phyloP scores from a whole-genome alignment of 2,888 invertebrate genomes.

The Cylindroiulus punctatus region DNA sequence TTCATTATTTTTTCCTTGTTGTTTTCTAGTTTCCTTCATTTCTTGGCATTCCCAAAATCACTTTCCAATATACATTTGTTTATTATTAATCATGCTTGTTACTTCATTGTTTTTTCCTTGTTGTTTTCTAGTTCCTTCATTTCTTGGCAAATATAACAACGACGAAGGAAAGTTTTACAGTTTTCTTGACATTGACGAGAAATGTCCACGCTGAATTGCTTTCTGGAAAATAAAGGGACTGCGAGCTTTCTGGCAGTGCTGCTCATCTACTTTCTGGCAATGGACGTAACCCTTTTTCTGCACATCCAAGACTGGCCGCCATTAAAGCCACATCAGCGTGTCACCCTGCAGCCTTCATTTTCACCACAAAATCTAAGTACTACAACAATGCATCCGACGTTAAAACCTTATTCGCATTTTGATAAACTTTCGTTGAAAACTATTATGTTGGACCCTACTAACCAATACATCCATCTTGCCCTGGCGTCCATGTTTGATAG shows the following conservation, averaged over 20 bases:
- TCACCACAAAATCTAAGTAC: background rate
- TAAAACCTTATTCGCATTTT: slow-evolving; percentile 72
- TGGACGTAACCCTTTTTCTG: slow-evolving; percentile 57
- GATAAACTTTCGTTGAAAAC: slow-evolving; percentile 86
- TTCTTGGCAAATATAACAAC: background rate
- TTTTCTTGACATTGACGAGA: background rate
- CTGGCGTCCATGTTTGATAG: slow-evolving; percentile 77
- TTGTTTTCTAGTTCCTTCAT: slow-evolving; percentile 7
- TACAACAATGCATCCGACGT: background rate
- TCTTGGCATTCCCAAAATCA: background rate
- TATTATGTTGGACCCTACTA: slow-evolving; percentile 82
- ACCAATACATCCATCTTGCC: slow-evolving; percentile 85
- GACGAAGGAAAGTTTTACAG: background rate
- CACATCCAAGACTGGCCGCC: slow-evolving; percentile 49
- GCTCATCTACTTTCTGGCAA: slow-evolving; percentile 56
- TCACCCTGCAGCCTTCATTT: background rate
- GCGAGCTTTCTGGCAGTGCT: slow-evolving; percentile 5
- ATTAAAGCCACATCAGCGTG: background rate
- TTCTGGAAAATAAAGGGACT: background rate
- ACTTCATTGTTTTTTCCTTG: background rate
- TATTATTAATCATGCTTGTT: no score
- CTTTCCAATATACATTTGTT: no score
- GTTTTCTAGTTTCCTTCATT: background rate
- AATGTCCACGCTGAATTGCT: background rate
- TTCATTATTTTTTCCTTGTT: background rate